Percentiles rank a stretch among this genome's conserved stretches.
Evolutionary conservation across 2,888 invertebrate species (phyloP).

Genomic region (Apotomis betuletana): DNA sequence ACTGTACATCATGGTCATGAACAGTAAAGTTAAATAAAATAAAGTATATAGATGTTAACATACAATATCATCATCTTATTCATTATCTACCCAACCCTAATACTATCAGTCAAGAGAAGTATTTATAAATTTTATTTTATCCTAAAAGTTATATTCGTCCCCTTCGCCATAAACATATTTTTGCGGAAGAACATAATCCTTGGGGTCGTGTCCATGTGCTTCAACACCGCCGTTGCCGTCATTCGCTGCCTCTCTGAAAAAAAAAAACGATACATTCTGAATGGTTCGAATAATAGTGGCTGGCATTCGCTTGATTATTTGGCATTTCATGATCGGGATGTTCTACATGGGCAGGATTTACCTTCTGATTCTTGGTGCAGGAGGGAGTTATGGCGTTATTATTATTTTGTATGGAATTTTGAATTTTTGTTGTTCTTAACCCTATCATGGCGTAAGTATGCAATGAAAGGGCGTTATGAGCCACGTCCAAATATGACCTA

Average conservation of each 20-base stretch:
- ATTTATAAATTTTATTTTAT: conserved; percentile 32
- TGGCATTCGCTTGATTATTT: neutral
- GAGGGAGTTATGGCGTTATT: too few relatives aligned
- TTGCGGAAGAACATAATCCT: conserved; percentile 73
- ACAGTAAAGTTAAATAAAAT: too few relatives aligned
- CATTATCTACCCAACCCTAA: conserved; percentile 27
- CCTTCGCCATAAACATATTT: conserved; percentile 74
- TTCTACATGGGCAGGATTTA: too few relatives aligned
- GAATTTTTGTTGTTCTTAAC: too few relatives aligned
- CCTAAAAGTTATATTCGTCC: conserved; percentile 71
- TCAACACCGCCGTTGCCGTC: conserved; percentile 77
- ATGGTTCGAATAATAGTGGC: neutral
- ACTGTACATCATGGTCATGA: too few relatives aligned
- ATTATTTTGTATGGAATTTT: too few relatives aligned
- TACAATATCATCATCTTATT: neutral
- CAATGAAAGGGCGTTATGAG: too few relatives aligned
- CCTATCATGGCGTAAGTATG: too few relatives aligned
- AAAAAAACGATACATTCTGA: neutral
- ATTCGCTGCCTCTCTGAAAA: conserved; percentile 64
- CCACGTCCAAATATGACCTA: too few relatives aligned
- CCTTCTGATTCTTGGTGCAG: too few relatives aligned
- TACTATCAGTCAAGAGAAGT: conserved; percentile 34
- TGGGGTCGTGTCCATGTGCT: conserved; percentile 71
- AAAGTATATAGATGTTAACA: neutral
- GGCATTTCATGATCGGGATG: too few relatives aligned